These are phyloP conservation scores for Bergia puertoricense DNA, from an alignment of 92 coral and sea anemone genomes.

Conservation along the genomic window DNA sequence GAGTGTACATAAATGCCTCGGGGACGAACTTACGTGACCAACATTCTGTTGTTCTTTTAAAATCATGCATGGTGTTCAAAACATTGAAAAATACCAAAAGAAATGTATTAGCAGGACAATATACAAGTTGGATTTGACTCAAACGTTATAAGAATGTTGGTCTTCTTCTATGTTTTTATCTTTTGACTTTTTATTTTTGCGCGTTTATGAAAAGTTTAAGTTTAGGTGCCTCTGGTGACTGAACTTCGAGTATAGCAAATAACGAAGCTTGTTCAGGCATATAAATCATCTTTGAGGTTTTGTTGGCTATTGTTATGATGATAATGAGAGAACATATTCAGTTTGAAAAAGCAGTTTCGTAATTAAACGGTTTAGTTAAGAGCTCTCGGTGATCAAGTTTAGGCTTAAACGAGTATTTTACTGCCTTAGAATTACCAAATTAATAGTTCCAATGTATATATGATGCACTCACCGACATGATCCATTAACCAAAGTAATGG, in stretches of 20 bases:
- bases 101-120: neutral
- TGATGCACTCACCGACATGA: neutral
- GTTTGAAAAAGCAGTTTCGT: neutral
- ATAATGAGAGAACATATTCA: neutral
- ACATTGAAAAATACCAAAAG: neutral
- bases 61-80: neutral
- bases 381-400: neutral
- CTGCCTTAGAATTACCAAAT: neutral
- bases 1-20: neutral
- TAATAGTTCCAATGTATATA: neutral
- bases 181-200: no score
- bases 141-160: neutral
- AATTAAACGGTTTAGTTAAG: neutral
- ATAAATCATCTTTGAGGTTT: neutral
- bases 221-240: neutral
- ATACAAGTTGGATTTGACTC: no score
- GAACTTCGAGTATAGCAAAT: neutral
- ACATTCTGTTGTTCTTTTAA: neutral
- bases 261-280: neutral
- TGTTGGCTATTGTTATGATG: neutral
- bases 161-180: neutral
- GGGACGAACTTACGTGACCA: neutral
- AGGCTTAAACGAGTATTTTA: neutral
- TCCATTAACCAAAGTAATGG: neutral
- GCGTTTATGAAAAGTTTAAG: neutral